Percentiles rank a stretch among this genome's conserved stretches.
phyloP scores from a whole-genome alignment of 2,888 invertebrate species.

The Xestia xanthographa region DNA sequence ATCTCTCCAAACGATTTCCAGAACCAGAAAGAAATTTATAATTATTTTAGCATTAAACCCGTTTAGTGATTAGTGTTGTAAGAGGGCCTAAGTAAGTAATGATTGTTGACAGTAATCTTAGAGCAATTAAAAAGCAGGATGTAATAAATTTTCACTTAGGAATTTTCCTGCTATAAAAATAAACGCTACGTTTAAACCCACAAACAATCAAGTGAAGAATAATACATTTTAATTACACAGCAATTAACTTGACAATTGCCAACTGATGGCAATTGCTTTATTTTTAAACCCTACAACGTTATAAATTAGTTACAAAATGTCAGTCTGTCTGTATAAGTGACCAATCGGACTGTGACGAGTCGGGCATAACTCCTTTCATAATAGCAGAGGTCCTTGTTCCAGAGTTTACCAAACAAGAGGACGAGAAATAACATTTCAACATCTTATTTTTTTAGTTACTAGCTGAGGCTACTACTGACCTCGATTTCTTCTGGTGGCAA shows the following conservation, averaged over 20 bases:
- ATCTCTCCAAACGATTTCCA: background rate
- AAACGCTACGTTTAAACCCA: background rate
- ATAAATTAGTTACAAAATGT: background rate
- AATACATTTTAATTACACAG: conserved; percentile 51
- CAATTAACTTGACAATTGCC: conserved; percentile 42
- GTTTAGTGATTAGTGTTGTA: background rate
- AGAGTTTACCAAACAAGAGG: background rate
- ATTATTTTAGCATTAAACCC: background rate
- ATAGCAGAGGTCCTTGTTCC: background rate
- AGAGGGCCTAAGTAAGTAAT: background rate
- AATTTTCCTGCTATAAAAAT: background rate
- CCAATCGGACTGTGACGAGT: too few relatives aligned
- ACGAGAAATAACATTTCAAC: background rate
- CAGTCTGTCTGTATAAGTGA: conserved; percentile 1
- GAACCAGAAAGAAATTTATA: background rate
- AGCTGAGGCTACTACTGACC: background rate
- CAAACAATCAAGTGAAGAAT: conserved; percentile 13
- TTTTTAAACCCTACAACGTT: background rate
- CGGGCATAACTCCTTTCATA: too few relatives aligned
- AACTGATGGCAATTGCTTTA: conserved; percentile 26
- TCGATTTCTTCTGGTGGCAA: too few relatives aligned
- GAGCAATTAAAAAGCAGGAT: background rate
- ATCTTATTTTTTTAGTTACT: background rate
- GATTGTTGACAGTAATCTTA: background rate
- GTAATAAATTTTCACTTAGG: background rate